A percentile compares a stretch with the other conserved stretches of the same genome.
Evolutionary conservation across 1,140 invertebrate genomes (phyloP).

Genomic region (Latrodectus geometricus): DNA sequence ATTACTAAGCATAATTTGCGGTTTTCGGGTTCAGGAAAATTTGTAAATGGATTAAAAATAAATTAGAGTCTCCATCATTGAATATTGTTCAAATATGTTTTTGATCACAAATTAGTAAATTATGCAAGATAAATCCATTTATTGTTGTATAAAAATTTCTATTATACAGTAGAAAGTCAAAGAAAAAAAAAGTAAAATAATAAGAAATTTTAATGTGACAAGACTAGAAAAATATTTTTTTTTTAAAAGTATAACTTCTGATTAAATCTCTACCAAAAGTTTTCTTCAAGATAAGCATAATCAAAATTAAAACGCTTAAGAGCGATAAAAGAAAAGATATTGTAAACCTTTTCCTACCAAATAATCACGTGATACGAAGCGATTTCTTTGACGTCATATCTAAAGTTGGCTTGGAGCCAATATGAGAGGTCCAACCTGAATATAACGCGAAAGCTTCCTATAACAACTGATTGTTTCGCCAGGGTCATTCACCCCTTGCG

Average conservation of each 20-base stretch:
- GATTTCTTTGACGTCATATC: constrained; percentile 11
- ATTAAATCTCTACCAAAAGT: no score
- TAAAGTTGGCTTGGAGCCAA: constrained; percentile 39
- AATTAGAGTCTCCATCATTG: no score
- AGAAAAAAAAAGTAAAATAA: not conserved
- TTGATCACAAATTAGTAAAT: no score
- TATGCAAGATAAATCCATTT: no score
- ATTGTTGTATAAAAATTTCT: not conserved
- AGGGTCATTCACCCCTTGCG: constrained; percentile 52
- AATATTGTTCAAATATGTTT: no score
- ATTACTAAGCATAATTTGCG: no score
- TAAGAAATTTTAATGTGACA: not conserved
- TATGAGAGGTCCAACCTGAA: constrained; percentile 10
- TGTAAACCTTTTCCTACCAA: constrained; percentile 4
- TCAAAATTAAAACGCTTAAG: not conserved
- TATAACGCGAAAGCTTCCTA: not conserved
- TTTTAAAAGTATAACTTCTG: not conserved
- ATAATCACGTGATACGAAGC: constrained; percentile 18
- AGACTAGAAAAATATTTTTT: not conserved
- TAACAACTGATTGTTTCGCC: constrained; percentile 39
- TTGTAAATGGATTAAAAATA: no score
- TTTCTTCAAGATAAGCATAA: no score
- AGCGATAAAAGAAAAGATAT: constrained; percentile 13
- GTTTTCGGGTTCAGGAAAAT: no score
- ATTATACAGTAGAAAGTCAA: no score